Evolutionary conservation across 1,140 invertebrate species (phyloP), one percentile per base, ranked within the genome.

Genomic region (Drosophila bifasciata): DNA sequence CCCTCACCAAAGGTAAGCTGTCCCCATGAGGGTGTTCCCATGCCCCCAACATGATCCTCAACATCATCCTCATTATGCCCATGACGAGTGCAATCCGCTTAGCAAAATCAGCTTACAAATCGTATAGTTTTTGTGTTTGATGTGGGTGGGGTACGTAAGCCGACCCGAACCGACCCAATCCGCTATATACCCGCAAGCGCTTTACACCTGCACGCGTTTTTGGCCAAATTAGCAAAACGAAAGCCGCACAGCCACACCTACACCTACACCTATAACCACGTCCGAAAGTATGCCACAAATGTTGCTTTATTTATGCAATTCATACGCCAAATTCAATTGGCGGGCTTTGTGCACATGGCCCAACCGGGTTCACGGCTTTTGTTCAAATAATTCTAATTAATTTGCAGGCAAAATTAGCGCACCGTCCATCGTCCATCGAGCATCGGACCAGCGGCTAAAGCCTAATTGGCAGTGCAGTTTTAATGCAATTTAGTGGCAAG

Each of bases 1-100:
- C 97, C 97, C 25, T 98, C 97, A 19, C 96, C 97, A 5, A 97
- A 97, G 92, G 97, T 96, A 55, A 81, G 88, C 62, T 19, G 19
- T n/a, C n/a, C n/a, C n/a, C n/a, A n/a, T n/a, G n/a, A n/a, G n/a
- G n/a, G n/a, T n/a, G n/a, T n/a, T n/a, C n/a, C n/a, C n/a, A n/a
- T n/a, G 15, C 25, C 32, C 44, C 28, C 28, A n/a, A n/a, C n/a
- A 32, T 28, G 79, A 21, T 21, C 28, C 57, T 1, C 15, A 39
- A 9, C 25, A 73, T 66, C 55, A 66, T 59, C 13, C 49, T 64
- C 67, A 79, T 53, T 25, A 63, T 19, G 53, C 52, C 50, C 58
- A 55, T 52, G 53, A 49, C 49, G 15, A 25, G 43, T 43, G 46
- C 57, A 88, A 88, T 76, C 83, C 74, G 83, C 78, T 88, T 88